phyloP scores from a whole-genome alignment of 2,888 invertebrate genomes.

The Corythucha ciliata region DNA sequence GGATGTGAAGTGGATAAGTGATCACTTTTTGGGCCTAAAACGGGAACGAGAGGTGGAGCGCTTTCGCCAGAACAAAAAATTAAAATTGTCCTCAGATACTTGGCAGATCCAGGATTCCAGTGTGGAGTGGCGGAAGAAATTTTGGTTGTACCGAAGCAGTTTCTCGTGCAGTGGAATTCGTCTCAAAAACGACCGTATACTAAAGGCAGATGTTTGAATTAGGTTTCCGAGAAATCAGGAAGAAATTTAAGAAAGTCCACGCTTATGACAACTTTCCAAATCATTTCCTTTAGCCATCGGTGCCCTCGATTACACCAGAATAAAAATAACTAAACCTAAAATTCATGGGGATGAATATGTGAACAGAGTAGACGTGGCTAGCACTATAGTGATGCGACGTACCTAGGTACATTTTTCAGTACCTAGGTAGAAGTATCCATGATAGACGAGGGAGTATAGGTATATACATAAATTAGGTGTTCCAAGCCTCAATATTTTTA shows the following conservation, averaged over 20 bases:
- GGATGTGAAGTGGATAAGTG: constrained; percentile 13
- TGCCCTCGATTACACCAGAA: constrained; percentile 15
- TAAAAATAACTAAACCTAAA: constrained; percentile 9
- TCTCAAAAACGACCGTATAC: neutral
- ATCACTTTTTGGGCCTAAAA: constrained; percentile 11
- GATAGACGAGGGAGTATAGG: too few relatives aligned
- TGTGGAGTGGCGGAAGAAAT: constrained; percentile 16
- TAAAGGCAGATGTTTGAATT: constrained; percentile 1
- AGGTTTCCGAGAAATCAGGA: neutral
- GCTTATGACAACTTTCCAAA: constrained; percentile 6
- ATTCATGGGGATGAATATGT: constrained; percentile 20
- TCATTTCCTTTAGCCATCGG: constrained; percentile 15
- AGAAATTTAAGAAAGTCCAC: constrained; percentile 9
- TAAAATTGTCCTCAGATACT: constrained; percentile 17
- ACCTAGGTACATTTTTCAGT: too few relatives aligned
- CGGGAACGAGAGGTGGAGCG: constrained; percentile 12
- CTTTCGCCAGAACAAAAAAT: constrained; percentile 7
- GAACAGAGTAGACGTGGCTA: neutral
- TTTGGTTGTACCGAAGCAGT: constrained; percentile 13
- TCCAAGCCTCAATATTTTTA: too few relatives aligned
- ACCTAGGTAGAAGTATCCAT: too few relatives aligned
- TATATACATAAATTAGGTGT: too few relatives aligned
- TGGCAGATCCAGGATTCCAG: constrained; percentile 19
- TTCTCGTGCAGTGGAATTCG: neutral
- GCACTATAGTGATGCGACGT: constrained; percentile 2